Conservation (phyloP, 2,113 vertebrate genomes). For the Campylomormyrus tamandua region DNA sequence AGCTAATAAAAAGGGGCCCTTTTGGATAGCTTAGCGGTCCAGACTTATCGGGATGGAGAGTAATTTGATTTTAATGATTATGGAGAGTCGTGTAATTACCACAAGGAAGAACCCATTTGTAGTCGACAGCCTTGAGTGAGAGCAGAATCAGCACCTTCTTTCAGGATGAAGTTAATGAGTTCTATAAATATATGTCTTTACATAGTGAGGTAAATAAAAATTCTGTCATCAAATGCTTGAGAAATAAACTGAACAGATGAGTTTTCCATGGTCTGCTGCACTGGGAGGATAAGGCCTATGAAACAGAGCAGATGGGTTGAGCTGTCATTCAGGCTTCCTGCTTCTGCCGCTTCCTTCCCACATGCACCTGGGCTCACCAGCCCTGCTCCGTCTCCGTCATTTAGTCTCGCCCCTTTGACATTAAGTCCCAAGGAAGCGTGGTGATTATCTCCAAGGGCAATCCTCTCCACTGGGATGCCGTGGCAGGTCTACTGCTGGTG, state of each 20-base stretch:
- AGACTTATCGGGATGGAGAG: constrained; percentile 20
- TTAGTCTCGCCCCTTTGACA: not conserved
- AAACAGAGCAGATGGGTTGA: not conserved
- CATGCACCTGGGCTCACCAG: not conserved
- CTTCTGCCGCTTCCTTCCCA: not conserved
- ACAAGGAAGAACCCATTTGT: constrained; percentile 21
- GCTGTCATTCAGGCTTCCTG: not conserved
- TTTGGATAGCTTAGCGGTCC: not conserved
- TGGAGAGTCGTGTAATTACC: constrained; percentile 24
- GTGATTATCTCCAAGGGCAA: not conserved
- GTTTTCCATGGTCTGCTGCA: not conserved
- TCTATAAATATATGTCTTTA: not conserved
- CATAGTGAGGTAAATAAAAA: not conserved
- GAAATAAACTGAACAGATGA: not conserved
- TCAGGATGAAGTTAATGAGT: not conserved
- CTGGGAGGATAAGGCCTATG: not conserved
- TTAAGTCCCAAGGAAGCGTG: not conserved
- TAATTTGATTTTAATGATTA: constrained; percentile 31
- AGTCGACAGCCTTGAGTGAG: not conserved
- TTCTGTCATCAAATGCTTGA: not conserved
- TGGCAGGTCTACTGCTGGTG: not conserved
- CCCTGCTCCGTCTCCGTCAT: not conserved
- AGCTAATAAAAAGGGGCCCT: not conserved
- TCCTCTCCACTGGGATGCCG: not conserved
- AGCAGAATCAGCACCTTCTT: not conserved